Conservation (phyloP, 2,888 invertebrate species). For the Apamea crenata region DNA sequence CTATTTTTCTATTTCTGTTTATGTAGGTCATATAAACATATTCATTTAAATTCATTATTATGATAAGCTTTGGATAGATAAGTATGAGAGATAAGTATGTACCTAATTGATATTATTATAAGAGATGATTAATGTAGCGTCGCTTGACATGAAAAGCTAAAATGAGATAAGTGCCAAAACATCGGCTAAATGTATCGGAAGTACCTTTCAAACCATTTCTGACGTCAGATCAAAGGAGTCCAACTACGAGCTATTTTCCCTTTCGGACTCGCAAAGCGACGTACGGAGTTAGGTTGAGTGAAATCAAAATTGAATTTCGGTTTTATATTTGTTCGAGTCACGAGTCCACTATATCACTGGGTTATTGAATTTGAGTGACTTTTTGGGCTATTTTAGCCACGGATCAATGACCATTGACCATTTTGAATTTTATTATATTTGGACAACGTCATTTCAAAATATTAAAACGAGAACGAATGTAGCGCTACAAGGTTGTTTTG, state of each 20-base stretch:
- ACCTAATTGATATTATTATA: no score
- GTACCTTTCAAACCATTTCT: background rate
- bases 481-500: no score
- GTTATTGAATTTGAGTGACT: background rate
- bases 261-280: background rate
- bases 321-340: background rate
- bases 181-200: background rate
- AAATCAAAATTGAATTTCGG: constrained; percentile 16
- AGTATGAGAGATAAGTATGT: no score
- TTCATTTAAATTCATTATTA: background rate
- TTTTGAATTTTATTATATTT: no score
- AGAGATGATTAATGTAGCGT: background rate
- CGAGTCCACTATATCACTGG: background rate
- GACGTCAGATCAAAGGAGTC: background rate
- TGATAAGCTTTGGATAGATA: background rate
- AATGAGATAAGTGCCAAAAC: background rate
- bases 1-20: no score
- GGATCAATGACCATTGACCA: background rate
- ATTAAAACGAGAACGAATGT: background rate
- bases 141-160: background rate
- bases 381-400: background rate
- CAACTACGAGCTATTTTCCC: constrained; percentile 7
- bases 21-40: background rate
- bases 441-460: no score
- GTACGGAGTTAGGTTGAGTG: constrained; percentile 1